A percentile compares a stretch with the other conserved stretches of the same genome.
These are phyloP conservation scores for Gobius niger DNA, from an alignment of 2,113 vertebrate species.

Conservation along the genomic window DNA sequence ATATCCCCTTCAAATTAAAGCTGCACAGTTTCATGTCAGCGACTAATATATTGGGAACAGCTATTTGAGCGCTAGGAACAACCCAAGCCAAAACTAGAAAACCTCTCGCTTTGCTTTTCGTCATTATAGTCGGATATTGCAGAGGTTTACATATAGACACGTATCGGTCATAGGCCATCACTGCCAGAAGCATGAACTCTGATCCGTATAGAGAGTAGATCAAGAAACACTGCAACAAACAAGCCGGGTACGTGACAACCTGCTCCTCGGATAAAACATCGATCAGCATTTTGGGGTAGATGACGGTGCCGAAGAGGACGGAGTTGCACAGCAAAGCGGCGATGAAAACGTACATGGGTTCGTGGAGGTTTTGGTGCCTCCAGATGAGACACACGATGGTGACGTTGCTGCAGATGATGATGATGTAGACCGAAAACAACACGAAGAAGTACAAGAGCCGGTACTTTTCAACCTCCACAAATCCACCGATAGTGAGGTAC, in stretches of 20 bases:
- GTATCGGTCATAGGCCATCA: conserved; percentile 42
- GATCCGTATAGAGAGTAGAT: neutral
- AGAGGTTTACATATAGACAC: conserved; percentile 45
- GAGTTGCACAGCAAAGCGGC: conserved; percentile 9
- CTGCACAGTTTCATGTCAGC: conserved; percentile 4
- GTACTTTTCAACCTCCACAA: neutral
- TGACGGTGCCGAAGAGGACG: conserved; percentile 2
- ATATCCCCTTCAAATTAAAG: neutral
- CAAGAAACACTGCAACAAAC: conserved; percentile 10
- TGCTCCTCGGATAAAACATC: neutral
- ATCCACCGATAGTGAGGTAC: neutral
- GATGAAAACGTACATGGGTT: conserved; percentile 3
- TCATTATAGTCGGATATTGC: conserved; percentile 26
- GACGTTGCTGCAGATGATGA: conserved; percentile 18
- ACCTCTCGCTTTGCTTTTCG: neutral
- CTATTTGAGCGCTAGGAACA: neutral
- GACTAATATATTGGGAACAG: neutral
- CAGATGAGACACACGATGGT: neutral
- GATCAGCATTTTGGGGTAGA: conserved; percentile 7
- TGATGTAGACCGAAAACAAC: conserved; percentile 2
- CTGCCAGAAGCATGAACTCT: conserved; percentile 28
- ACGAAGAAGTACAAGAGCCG: neutral
- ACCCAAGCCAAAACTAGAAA: conserved; percentile 21
- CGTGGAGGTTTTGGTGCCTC: neutral
- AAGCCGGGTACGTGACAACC: neutral